These are phyloP conservation scores for Melipona bicolor DNA, from an alignment of 2,888 invertebrate species.

Conservation along the genomic window DNA sequence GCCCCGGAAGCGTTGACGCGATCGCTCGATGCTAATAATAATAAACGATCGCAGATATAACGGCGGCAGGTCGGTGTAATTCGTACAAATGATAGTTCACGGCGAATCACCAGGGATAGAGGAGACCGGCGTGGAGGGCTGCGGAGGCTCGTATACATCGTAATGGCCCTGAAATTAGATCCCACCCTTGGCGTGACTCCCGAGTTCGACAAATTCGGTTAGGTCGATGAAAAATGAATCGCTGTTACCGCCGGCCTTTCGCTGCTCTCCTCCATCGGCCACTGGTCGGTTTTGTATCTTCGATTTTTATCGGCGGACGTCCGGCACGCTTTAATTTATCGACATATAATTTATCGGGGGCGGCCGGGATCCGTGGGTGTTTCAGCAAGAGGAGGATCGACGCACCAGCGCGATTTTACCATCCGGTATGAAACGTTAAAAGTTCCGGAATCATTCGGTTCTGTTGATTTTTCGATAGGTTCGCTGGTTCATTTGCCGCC, in stretches of 20 bases:
- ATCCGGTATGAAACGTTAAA: slow-evolving; percentile 24
- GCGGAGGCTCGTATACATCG: slow-evolving; percentile 76
- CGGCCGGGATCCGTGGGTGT: slow-evolving; percentile 21
- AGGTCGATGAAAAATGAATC: slow-evolving; percentile 82
- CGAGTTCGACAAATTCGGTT: slow-evolving; percentile 84
- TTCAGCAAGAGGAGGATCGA: slow-evolving; percentile 23
- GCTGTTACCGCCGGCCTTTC: slow-evolving; percentile 50
- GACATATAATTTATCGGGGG: slow-evolving; percentile 57
- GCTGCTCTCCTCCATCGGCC: slow-evolving; percentile 41
- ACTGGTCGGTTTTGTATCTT: slow-evolving; percentile 37
- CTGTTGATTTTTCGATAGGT: slow-evolving; percentile 11
- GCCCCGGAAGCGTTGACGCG: slow-evolving; percentile 53
- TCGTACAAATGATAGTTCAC: slow-evolving; percentile 83
- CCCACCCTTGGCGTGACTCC: slow-evolving; percentile 79
- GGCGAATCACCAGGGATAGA: slow-evolving; percentile 66
- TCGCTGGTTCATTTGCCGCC: slow-evolving; percentile 12
- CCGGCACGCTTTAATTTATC: slow-evolving; percentile 50
- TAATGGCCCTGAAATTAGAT: slow-evolving; percentile 83
- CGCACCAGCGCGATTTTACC: slow-evolving; percentile 36
- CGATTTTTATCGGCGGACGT: slow-evolving; percentile 55
- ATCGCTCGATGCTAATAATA: slow-evolving; percentile 76
- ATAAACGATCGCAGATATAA: slow-evolving; percentile 78
- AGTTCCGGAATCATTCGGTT: not conserved
- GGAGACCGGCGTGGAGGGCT: slow-evolving; percentile 57
- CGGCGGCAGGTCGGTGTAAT: slow-evolving; percentile 79